These are phyloP conservation scores for Cheilinus undulatus DNA, from an alignment of 2,113 vertebrate genomes.

Conservation along the genomic window DNA sequence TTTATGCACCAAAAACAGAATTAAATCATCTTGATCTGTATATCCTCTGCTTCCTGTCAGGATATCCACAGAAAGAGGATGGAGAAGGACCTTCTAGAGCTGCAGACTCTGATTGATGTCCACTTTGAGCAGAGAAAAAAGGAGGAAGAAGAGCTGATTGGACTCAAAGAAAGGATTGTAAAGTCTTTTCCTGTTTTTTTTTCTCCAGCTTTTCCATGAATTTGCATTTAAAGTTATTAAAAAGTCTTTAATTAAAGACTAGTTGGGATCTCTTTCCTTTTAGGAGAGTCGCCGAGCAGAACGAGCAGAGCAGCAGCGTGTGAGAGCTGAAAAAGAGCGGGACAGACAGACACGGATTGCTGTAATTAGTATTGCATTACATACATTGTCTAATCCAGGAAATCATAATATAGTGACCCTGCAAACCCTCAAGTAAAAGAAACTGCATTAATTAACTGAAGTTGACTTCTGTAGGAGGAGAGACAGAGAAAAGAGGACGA, in stretches of 20 bases:
- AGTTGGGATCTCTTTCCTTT: not conserved
- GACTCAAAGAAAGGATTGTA: slow-evolving; percentile 96
- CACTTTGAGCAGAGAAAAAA: slow-evolving; percentile 97
- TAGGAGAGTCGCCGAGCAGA: slow-evolving; percentile 94
- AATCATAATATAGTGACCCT: not conserved
- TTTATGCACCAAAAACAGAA: not conserved
- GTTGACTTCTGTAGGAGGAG: slow-evolving; percentile 86
- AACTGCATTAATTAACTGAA: not conserved
- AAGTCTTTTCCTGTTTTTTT: not conserved
- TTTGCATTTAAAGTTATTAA: not conserved
- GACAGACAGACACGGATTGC: slow-evolving; percentile 91
- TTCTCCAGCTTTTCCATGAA: not conserved
- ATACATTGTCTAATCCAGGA: not conserved
- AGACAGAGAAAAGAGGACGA: slow-evolving; percentile 95
- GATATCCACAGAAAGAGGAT: slow-evolving; percentile 98
- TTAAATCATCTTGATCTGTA: not conserved
- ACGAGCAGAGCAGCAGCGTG: slow-evolving; percentile 93
- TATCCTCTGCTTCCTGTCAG: slow-evolving; percentile 68
- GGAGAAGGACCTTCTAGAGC: slow-evolving; percentile 97
- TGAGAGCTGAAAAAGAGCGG: slow-evolving; percentile 94
- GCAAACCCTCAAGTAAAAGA: not conserved
- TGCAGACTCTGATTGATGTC: slow-evolving; percentile 95
- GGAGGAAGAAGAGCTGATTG: slow-evolving; percentile 95
- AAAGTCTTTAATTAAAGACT: not conserved
- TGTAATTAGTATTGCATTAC: slow-evolving; percentile 76